Conservation (phyloP, 2,797 vertebrate species). For the Sebastes glaucus region DNA sequence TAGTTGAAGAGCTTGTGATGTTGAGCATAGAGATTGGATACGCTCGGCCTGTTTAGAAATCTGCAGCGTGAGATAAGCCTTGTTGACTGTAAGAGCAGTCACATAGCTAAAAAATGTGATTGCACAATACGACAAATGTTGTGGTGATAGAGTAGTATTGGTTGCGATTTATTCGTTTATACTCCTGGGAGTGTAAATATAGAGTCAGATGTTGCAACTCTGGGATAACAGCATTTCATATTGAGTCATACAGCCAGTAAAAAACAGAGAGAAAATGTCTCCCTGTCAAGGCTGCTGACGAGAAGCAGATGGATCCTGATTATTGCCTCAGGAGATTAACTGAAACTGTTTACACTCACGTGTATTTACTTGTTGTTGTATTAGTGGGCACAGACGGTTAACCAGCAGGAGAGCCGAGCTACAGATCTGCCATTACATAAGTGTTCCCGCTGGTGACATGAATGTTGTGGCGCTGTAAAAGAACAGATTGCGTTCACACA, state of each 20-base stretch:
- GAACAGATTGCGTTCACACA: conserved; percentile 24
- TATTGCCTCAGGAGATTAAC: conserved; percentile 34
- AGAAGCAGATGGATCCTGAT: conserved; percentile 24
- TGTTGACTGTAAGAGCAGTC: not conserved
- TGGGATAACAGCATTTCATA: not conserved
- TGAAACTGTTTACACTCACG: conserved; percentile 8
- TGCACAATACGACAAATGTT: not conserved
- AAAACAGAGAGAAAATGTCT: not conserved
- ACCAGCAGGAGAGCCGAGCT: conserved; percentile 41
- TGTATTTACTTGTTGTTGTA: conserved; percentile 39
- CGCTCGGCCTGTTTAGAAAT: not conserved
- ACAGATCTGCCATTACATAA: conserved; percentile 50
- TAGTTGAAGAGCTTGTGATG: not conserved
- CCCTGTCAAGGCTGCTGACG: not conserved
- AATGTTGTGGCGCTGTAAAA: conserved; percentile 18
- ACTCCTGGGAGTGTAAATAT: not conserved
- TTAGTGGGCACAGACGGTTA: conserved; percentile 36
- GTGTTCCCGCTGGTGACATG: conserved; percentile 44
- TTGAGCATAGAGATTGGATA: not conserved
- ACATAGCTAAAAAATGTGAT: not conserved
- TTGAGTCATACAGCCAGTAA: not conserved
- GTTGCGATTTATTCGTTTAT: not conserved
- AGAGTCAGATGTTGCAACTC: not conserved
- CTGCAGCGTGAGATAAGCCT: not conserved
- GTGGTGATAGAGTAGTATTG: not conserved